phyloP scores from a whole-genome alignment of 2,113 vertebrate species.

The Ammospiza nelsoni region DNA sequence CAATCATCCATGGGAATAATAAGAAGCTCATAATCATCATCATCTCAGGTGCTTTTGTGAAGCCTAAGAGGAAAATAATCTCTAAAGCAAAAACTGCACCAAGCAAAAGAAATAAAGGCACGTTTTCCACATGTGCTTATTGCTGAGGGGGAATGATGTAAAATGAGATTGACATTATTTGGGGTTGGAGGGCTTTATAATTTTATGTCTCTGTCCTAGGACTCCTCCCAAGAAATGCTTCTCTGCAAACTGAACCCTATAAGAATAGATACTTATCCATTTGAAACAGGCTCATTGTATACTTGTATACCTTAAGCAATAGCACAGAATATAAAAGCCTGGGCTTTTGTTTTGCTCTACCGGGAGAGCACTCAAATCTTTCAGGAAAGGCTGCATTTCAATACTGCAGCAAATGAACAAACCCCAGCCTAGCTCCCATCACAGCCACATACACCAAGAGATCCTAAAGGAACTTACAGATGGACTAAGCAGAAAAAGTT shows the following conservation, averaged over 20 bases:
- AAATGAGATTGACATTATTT: neutral
- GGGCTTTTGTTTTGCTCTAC: neutral
- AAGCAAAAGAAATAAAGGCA: neutral
- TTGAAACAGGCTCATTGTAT: neutral
- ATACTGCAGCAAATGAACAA: neutral
- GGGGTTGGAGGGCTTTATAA: neutral
- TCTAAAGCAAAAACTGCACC: neutral
- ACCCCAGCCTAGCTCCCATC: neutral
- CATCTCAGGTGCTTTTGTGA: neutral
- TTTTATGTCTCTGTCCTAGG: neutral
- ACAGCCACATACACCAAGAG: neutral
- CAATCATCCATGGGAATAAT: neutral
- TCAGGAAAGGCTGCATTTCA: conserved; percentile 17
- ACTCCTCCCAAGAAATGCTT: neutral
- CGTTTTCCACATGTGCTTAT: neutral
- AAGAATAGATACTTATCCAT: neutral
- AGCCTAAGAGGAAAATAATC: conserved; percentile 9
- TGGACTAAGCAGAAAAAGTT: conserved; percentile 7
- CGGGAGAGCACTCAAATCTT: neutral
- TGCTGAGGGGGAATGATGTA: neutral
- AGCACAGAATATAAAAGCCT: neutral
- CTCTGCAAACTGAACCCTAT: neutral
- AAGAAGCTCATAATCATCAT: neutral
- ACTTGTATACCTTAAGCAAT: neutral
- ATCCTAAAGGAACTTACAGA: neutral